Conservation (phyloP, 2,888 invertebrate species). For the Lycaena phlaeas region DNA sequence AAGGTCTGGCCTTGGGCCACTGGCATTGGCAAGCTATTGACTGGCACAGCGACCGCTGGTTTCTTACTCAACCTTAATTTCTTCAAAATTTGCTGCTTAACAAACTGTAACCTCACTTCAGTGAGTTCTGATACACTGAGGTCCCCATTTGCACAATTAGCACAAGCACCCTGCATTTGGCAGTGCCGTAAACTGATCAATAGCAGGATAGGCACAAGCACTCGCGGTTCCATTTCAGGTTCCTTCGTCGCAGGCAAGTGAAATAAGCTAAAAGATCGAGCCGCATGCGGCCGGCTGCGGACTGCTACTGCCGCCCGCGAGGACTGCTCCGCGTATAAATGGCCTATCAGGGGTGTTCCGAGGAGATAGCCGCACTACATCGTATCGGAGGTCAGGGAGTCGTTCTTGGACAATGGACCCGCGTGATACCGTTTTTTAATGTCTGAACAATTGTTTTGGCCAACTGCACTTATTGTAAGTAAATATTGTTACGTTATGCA, state of each 20-base stretch:
- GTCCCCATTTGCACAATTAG: constrained; percentile 59
- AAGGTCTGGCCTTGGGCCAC: constrained; percentile 81
- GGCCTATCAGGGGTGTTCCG: constrained; percentile 16
- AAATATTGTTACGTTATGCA: no score
- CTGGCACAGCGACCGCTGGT: constrained; percentile 76
- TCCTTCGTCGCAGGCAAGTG: constrained; percentile 47
- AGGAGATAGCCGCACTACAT: background rate
- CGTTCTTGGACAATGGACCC: constrained; percentile 24
- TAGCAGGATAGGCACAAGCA: constrained; percentile 38
- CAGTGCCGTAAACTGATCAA: constrained; percentile 12
- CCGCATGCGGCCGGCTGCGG: constrained; percentile 44
- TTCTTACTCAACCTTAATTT: constrained; percentile 84
- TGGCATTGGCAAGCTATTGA: constrained; percentile 80
- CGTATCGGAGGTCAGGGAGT: constrained; percentile 18
- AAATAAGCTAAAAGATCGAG: constrained; percentile 47
- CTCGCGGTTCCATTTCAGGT: constrained; percentile 33
- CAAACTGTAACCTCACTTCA: constrained; percentile 82
- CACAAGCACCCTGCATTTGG: constrained; percentile 43
- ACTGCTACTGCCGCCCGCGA: constrained; percentile 14
- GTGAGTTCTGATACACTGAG: constrained; percentile 71
- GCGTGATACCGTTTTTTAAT: constrained; percentile 14
- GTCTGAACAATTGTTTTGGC: background rate
- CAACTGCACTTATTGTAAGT: no score
- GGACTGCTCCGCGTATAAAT: constrained; percentile 12
- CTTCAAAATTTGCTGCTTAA: constrained; percentile 88